Conservation (phyloP, 1,140 invertebrate genomes). For the Hyposmocoma kahamanoa region DNA sequence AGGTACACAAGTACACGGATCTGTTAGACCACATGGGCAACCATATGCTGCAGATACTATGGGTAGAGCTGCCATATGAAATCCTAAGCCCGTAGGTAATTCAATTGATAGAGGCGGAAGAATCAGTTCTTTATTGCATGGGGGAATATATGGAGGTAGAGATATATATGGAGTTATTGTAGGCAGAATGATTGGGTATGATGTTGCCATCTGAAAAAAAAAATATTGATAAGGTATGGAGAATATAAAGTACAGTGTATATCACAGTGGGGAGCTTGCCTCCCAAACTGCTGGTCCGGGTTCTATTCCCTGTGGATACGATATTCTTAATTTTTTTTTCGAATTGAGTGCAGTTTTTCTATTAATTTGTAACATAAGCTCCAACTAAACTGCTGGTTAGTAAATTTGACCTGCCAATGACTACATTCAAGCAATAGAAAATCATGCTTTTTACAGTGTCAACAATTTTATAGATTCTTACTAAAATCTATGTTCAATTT, state of each 20-base stretch:
- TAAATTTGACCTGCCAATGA: too few species aligned
- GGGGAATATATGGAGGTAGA: neutral
- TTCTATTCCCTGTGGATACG: neutral
- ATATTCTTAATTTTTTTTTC: too few species aligned
- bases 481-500: too few species aligned
- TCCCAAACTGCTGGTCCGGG: neutral
- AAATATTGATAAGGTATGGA: neutral
- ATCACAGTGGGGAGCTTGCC: neutral
- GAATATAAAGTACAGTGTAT: neutral
- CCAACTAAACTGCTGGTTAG: neutral
- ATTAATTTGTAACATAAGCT: neutral
- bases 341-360: too few species aligned
- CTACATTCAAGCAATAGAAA: too few species aligned
- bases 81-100: neutral
- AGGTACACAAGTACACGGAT: neutral
- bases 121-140: neutral
- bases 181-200: neutral
- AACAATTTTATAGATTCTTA: too few species aligned
- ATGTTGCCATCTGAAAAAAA: neutral
- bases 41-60: neutral
- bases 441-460: too few species aligned
- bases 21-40: neutral
- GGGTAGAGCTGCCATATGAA: neutral
- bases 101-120: neutral
- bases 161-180: neutral